These are phyloP conservation scores for Nanorana parkeri DNA, from an alignment of 2,113 vertebrate genomes.

Conservation along the genomic window DNA sequence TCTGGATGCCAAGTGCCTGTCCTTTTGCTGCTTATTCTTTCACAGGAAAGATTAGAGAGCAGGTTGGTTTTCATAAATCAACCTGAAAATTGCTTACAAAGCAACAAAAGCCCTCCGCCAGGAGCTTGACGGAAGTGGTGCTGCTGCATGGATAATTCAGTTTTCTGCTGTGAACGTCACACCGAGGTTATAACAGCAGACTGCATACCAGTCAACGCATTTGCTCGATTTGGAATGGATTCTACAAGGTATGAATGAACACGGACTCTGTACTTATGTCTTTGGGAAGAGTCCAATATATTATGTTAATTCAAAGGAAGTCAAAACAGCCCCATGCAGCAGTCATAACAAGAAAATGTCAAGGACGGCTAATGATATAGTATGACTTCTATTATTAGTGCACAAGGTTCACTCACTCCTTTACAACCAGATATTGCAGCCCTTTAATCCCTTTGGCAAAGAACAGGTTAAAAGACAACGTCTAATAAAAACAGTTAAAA, in stretches of 20 bases:
- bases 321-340: constrained; percentile 21
- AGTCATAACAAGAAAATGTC: constrained; percentile 52
- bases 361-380: constrained; percentile 39
- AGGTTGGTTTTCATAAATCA: no score
- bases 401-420: constrained; percentile 22
- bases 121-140: not conserved
- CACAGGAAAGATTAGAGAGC: no score
- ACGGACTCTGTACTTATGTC: not conserved
- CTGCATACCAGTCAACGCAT: not conserved
- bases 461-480: constrained; percentile 7
- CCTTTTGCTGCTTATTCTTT: no score
- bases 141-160: not conserved
- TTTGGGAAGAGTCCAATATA: constrained; percentile 15
- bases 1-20: no score
- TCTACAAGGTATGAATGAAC: not conserved
- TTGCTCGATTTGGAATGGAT: not conserved
- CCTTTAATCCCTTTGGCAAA: constrained; percentile 49
- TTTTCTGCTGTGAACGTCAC: not conserved
- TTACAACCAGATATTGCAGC: constrained; percentile 30
- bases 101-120: no score
- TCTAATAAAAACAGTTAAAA: not conserved
- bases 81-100: no score
- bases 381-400: constrained; percentile 2
- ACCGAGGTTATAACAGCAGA: not conserved
- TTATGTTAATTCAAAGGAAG: constrained; percentile 38